Percentiles rank a stretch among this genome's conserved stretches.
These are phyloP conservation scores for Hestina assimilis DNA, from an alignment of 1,140 invertebrate species.

Conservation along the genomic window DNA sequence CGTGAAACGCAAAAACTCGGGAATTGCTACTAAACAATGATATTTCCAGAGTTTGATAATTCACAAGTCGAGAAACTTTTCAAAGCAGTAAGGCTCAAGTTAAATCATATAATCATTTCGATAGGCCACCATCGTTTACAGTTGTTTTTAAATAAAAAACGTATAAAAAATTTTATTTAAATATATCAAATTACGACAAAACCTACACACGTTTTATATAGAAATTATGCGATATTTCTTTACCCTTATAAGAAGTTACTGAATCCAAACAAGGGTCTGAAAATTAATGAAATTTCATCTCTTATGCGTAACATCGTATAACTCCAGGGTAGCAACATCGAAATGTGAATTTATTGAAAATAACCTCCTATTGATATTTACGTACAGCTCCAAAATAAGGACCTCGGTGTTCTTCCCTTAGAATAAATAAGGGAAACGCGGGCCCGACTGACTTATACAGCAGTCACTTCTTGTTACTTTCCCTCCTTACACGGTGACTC, in stretches of 20 bases:
- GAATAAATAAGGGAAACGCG: conserved; percentile 14
- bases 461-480: conserved; percentile 14
- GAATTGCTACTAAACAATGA: no score
- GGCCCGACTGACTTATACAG: conserved; percentile 12
- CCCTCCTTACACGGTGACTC: no score
- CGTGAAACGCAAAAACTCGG: no score
- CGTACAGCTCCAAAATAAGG: conserved; percentile 15
- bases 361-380: conserved; percentile 23
- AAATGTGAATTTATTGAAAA: conserved; percentile 28
- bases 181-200: no score
- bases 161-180: no score
- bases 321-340: conserved; percentile 3
- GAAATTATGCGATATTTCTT: conserved; percentile 1
- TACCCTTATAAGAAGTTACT: not conserved
- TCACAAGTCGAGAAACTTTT: no score
- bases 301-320: conserved; percentile 7
- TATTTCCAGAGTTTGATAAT: no score
- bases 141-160: no score
- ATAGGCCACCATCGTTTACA: no score
- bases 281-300: conserved; percentile 23
- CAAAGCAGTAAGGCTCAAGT: no score
- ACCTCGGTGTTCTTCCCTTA: not conserved
- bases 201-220: no score
- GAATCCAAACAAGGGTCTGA: conserved; percentile 12
- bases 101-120: no score